A percentile compares a stretch with the other conserved stretches of the same genome.
Evolutionary conservation across 2,113 vertebrate genomes (phyloP).

Genomic region (Hemibagrus wyckioides): DNA sequence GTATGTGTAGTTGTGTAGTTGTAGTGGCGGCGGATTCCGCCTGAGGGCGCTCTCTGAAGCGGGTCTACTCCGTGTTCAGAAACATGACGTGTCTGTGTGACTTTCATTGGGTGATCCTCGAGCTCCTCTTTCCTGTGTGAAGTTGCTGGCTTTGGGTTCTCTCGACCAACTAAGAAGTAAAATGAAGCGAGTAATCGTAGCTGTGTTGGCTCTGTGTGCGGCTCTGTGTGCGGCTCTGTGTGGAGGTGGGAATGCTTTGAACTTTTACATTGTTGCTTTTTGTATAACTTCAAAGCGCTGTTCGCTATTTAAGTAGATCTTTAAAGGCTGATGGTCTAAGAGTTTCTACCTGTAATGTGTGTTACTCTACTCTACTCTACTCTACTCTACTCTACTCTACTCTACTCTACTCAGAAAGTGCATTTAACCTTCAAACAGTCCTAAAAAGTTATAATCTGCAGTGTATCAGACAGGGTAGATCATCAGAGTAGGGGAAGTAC

Average conservation of each 20-base stretch:
- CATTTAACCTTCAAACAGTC: neutral
- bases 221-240: conserved; percentile 47
- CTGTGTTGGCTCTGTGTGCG: conserved; percentile 48
- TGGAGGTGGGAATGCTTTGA: conserved; percentile 30
- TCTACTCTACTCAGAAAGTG: neutral
- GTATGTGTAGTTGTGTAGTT: neutral
- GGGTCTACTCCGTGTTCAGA: neutral
- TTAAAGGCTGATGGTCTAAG: too few species aligned
- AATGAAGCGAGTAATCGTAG: conserved; percentile 41
- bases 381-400: neutral
- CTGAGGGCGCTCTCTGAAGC: neutral
- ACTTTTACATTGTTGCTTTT: neutral
- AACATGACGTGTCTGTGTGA: conserved; percentile 56
- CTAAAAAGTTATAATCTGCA: neutral
- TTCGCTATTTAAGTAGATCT: neutral
- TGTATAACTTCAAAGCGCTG: neutral
- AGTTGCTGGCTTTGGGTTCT: conserved; percentile 9
- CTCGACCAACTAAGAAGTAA: neutral
- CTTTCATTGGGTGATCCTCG: conserved; percentile 18
- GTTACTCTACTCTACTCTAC: neutral
- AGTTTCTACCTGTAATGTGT: too few species aligned
- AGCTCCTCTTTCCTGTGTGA: conserved; percentile 13
- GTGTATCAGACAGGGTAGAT: neutral
- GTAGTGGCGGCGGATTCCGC: conserved; percentile 44
- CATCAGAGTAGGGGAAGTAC: neutral